These are phyloP conservation scores for Psittacula derbiana DNA, from an alignment of 2,797 vertebrate genomes.

Conservation along the genomic window DNA sequence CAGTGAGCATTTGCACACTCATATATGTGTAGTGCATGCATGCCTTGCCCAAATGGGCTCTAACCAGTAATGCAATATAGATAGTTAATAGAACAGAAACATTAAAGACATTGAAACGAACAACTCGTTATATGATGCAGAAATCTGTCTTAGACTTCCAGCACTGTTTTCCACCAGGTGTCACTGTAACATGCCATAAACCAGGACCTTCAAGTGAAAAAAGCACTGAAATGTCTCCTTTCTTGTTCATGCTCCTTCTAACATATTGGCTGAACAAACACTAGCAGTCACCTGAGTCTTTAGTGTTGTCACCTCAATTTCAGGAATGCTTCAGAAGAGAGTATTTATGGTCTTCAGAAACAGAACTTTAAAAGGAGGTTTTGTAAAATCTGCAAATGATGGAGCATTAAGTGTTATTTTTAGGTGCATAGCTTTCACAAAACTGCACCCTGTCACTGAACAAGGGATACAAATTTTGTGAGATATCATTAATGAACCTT, in stretches of 20 bases:
- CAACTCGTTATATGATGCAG: background rate
- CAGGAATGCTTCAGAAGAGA: background rate
- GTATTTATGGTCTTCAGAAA: background rate
- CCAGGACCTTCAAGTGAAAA: background rate
- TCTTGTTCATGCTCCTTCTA: background rate
- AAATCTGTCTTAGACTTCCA: background rate
- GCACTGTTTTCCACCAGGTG: slow-evolving; percentile 65
- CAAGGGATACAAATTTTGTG: background rate
- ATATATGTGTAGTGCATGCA: background rate
- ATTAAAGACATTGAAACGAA: background rate
- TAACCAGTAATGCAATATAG: too few relatives aligned
- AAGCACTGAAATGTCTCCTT: background rate
- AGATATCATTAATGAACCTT: background rate
- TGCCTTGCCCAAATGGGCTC: background rate
- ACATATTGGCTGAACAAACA: background rate
- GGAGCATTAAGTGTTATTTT: background rate
- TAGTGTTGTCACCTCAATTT: background rate
- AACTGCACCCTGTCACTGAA: background rate
- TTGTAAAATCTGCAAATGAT: background rate
- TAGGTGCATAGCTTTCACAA: background rate
- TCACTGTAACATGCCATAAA: slow-evolving; percentile 64
- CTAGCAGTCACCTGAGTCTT: background rate
- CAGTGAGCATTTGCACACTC: background rate
- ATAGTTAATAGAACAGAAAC: background rate
- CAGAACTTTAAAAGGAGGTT: rapidly evolving